These are phyloP conservation scores for Cremastobaeus sp. DNA, from an alignment of 2,888 invertebrate species.

Conservation along the genomic window DNA sequence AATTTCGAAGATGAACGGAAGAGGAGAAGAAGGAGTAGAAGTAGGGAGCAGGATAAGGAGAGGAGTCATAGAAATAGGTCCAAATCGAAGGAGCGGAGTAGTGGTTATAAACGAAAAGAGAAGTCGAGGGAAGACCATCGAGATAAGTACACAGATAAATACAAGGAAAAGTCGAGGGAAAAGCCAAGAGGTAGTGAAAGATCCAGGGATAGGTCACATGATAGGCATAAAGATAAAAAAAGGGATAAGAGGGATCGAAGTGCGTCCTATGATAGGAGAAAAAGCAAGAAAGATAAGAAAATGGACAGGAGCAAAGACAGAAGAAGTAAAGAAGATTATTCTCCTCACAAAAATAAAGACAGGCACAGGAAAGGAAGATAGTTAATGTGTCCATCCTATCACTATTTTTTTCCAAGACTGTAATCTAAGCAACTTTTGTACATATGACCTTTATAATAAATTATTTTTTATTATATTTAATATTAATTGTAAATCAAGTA, in stretches of 20 bases:
- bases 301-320: conserved; percentile 47
- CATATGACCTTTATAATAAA: conserved; percentile 31
- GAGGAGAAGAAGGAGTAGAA: conserved; percentile 39
- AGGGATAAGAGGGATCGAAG: conserved; percentile 32
- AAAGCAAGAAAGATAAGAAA: conserved; percentile 23
- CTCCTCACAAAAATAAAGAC: conserved; percentile 18
- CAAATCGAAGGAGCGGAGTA: conserved; percentile 12
- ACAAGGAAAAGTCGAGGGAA: conserved; percentile 16
- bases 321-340: conserved; percentile 40
- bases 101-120: conserved; percentile 3
- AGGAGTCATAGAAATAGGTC: conserved; percentile 1
- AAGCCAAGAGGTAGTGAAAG: conserved; percentile 29
- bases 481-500: no score
- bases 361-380: conserved; percentile 29
- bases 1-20: conserved; percentile 54
- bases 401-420: not conserved
- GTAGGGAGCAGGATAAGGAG: conserved; percentile 19
- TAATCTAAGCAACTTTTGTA: conserved; percentile 25
- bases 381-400: conserved; percentile 2
- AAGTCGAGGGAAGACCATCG: conserved; percentile 5
- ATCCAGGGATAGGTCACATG: conserved; percentile 22
- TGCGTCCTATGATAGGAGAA: conserved; percentile 21
- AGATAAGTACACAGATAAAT: conserved; percentile 28
- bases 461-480: conserved; percentile 32
- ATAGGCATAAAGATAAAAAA: conserved; percentile 40